Conservation (phyloP, 2,113 vertebrate genomes). For the Cynocephalus volans region DNA sequence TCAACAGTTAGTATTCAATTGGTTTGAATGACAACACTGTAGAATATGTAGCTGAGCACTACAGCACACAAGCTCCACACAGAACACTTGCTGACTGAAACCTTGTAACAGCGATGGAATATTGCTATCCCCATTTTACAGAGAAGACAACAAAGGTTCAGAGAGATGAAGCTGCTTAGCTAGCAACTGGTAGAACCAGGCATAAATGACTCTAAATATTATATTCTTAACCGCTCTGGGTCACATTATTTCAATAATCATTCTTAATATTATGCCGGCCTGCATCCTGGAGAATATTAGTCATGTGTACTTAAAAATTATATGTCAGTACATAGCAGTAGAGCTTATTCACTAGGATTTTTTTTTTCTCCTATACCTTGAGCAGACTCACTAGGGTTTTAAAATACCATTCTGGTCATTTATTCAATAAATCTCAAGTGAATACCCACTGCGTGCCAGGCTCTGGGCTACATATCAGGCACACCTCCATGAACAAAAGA, state of each 20-base stretch:
- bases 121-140: neutral
- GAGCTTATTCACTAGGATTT: neutral
- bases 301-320: neutral
- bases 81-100: neutral
- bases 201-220: neutral
- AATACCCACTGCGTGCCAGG: neutral
- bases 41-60: too few species aligned
- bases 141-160: neutral
- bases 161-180: neutral
- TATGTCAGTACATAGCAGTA: neutral
- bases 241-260: neutral
- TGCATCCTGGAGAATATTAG: neutral
- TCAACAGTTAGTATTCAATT: neutral
- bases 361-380: too few species aligned
- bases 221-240: neutral
- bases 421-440: neutral
- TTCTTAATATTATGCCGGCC: neutral
- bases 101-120: neutral
- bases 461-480: neutral
- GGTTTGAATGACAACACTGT: neutral
- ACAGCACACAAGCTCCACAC: neutral
- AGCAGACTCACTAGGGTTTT: too few species aligned
- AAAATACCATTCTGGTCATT: neutral
- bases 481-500: neutral
- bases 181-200: neutral